Evolutionary conservation across 2,888 invertebrate species (phyloP).

Genomic region (Cataglyphis albicans): DNA sequence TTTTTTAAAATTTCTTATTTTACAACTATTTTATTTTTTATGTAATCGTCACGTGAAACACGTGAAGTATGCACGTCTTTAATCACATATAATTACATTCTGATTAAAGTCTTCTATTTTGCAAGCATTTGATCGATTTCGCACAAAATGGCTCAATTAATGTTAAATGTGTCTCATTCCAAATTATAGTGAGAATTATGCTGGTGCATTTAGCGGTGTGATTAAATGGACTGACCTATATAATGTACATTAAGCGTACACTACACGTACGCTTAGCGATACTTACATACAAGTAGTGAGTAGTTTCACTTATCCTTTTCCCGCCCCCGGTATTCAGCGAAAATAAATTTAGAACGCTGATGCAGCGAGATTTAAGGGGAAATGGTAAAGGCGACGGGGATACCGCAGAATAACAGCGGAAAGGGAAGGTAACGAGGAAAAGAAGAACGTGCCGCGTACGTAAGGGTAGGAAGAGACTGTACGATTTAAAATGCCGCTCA

Average conservation of each 20-base stretch:
- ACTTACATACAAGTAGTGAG: conserved; percentile 32
- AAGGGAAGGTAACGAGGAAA: conserved; percentile 63
- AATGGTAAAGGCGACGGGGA: conserved; percentile 11
- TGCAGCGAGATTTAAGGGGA: conserved; percentile 13
- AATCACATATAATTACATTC: background rate
- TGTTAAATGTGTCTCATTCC: background rate
- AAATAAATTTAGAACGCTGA: conserved; percentile 44
- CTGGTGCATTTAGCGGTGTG: conserved; percentile 26
- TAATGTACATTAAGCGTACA: background rate
- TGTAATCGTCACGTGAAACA: background rate
- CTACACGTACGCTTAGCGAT: conserved; percentile 30
- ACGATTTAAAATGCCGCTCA: conserved; percentile 77
- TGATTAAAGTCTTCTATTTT: background rate
- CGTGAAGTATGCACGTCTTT: background rate
- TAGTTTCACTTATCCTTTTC: conserved; percentile 42
- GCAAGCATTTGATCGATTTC: background rate
- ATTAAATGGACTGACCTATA: conserved; percentile 26
- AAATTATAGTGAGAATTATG: conserved; percentile 17
- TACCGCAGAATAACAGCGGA: conserved; percentile 46
- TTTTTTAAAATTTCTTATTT: background rate
- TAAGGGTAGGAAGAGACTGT: conserved; percentile 61
- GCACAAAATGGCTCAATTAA: background rate
- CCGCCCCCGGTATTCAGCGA: conserved; percentile 27
- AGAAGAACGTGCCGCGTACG: conserved; percentile 60
- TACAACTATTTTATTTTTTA: background rate